A percentile compares a stretch with the other conserved stretches of the same genome.
phyloP scores from a whole-genome alignment of 2,888 invertebrate species.

The Acleris cristana region DNA sequence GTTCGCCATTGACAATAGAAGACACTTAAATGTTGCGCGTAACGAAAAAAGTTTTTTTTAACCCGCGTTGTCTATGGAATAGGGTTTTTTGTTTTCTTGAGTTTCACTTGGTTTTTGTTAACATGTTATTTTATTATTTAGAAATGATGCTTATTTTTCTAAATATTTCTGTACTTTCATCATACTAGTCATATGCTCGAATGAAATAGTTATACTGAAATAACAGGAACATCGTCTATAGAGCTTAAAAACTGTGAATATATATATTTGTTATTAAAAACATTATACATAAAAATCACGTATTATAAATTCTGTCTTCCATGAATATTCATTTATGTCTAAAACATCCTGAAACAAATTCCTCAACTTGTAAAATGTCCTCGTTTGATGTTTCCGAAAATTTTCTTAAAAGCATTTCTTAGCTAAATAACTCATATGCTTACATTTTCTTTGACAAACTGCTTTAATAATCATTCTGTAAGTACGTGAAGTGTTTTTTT shows the following conservation, averaged over 20 bases:
- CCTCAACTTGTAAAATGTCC: conserved; percentile 4
- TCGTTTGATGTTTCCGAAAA: conserved; percentile 10
- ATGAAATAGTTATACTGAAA: no score
- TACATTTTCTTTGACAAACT: neutral
- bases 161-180: no score
- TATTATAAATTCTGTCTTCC: no score
- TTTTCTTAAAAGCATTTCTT: conserved; percentile 27
- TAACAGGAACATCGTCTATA: no score
- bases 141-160: neutral
- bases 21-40: conserved; percentile 43
- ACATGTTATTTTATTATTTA: neutral
- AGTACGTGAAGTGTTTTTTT: no score
- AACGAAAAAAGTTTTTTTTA: conserved; percentile 35
- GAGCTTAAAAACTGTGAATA: no score
- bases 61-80: conserved; percentile 5
- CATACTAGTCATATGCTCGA: no score
- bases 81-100: neutral
- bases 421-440: neutral
- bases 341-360: conserved; percentile 2
- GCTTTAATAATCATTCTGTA: neutral
- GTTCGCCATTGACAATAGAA: conserved; percentile 44
- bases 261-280: no score
- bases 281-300: no score
- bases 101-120: conserved; percentile 7
- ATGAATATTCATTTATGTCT: no score